A percentile compares a stretch with the other conserved stretches of the same genome.
These are phyloP conservation scores for Percopsis omiscomaycus DNA, from an alignment of 2,797 vertebrate genomes.

Conservation along the genomic window DNA sequence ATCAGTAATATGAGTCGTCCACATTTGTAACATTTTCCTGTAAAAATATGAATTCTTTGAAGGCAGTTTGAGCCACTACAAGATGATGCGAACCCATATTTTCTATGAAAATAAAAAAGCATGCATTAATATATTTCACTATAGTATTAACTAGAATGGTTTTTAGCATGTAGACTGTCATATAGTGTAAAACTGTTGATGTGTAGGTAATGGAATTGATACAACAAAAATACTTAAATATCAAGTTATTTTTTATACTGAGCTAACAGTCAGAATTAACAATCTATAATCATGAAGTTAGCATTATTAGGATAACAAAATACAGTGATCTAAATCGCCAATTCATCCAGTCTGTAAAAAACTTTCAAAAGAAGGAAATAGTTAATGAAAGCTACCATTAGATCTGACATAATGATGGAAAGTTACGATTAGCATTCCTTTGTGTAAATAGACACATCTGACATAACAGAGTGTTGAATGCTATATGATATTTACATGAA, in stretches of 20 bases:
- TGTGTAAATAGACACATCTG: constrained; percentile 36
- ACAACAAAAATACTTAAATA: too few species aligned
- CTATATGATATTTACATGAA: constrained; percentile 47
- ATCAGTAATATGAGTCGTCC: neutral
- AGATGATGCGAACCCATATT: neutral
- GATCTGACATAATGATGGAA: constrained; percentile 32
- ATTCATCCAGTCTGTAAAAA: neutral
- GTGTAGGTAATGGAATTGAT: too few species aligned
- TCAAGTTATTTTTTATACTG: too few species aligned
- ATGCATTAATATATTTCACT: neutral
- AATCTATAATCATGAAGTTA: too few species aligned
- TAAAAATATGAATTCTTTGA: too few species aligned
- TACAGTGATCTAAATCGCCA: neutral
- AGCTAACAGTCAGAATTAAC: too few species aligned
- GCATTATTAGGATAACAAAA: too few species aligned
- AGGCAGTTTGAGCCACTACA: constrained; percentile 17
- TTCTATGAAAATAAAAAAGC: neutral
- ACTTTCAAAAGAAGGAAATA: neutral
- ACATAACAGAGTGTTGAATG: constrained; percentile 38
- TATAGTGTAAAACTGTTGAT: too few species aligned
- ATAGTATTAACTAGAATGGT: too few species aligned
- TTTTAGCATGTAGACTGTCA: constrained; percentile 4
- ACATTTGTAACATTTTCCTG: too few species aligned
- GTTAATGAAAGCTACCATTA: constrained; percentile 29
- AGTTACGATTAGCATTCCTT: constrained; percentile 23